Percentiles rank a stretch among this genome's conserved stretches.
Conservation (phyloP, 2,113 vertebrate genomes). For the Tricholaema leucomelas region DNA sequence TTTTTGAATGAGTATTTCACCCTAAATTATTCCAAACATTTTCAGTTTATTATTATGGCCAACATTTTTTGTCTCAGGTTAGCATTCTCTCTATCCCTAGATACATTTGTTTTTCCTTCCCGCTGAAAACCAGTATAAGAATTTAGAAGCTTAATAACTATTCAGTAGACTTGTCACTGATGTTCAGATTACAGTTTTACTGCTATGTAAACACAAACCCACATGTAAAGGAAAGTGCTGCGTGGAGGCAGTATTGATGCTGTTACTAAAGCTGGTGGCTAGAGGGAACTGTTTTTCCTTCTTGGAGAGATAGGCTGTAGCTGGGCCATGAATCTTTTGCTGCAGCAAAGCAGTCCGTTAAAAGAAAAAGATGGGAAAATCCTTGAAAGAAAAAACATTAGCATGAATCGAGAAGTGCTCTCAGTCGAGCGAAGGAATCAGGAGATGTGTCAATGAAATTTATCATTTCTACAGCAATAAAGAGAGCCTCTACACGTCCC, state of each 20-base stretch:
- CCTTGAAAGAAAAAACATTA: neutral
- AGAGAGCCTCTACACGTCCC: neutral
- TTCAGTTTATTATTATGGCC: constrained; percentile 1
- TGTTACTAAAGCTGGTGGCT: constrained; percentile 52
- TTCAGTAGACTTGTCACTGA: constrained; percentile 60
- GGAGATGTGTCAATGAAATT: constrained; percentile 7
- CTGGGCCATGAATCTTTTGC: neutral
- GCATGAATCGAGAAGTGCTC: neutral
- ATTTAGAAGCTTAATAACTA: constrained; percentile 48
- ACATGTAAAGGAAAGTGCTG: constrained; percentile 7
- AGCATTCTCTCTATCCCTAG: neutral
- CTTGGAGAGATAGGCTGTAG: neutral
- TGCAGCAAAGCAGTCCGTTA: neutral
- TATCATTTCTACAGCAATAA: constrained; percentile 16
- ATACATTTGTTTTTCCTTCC: constrained; percentile 49
- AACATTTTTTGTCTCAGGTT: constrained; percentile 17
- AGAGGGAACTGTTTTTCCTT: constrained; percentile 73
- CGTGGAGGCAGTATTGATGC: neutral
- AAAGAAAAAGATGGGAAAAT: constrained; percentile 37
- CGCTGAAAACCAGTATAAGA: constrained; percentile 39
- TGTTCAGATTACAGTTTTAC: constrained; percentile 68
- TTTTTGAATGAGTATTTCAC: constrained; percentile 14
- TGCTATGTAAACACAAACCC: constrained; percentile 57
- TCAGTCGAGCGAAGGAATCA: neutral
- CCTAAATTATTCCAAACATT: constrained; percentile 23